phyloP scores from a whole-genome alignment of 1,140 invertebrate species.

The Drosophila jambulina region DNA sequence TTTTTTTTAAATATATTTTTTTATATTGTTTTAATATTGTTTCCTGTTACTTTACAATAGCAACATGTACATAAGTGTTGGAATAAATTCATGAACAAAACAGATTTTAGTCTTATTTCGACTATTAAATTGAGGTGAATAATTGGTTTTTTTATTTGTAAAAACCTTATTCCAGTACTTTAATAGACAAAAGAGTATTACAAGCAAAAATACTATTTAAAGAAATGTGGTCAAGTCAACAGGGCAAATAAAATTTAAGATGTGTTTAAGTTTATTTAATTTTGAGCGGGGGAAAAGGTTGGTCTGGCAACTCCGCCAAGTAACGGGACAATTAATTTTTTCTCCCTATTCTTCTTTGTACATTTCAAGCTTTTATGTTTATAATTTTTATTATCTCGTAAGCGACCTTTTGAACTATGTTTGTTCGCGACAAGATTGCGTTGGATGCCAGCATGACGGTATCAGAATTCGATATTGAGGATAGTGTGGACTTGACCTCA shows the following conservation, averaged over 20 bases:
- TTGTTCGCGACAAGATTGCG: constrained; percentile 44
- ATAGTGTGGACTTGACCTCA: constrained; percentile 23
- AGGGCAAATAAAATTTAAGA: too few relatives aligned
- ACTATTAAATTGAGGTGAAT: background rate
- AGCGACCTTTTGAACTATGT: constrained; percentile 28
- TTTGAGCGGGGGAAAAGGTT: too few relatives aligned
- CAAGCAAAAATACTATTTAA: too few relatives aligned
- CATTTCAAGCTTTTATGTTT: background rate
- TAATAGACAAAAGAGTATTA: too few relatives aligned
- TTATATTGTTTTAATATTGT: too few relatives aligned
- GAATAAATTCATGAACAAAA: background rate
- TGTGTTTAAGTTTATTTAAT: too few relatives aligned
- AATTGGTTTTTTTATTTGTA: background rate
- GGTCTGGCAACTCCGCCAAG: constrained; percentile 7
- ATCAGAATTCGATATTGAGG: constrained; percentile 48
- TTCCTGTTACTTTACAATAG: too few relatives aligned
- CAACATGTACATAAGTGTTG: too few relatives aligned
- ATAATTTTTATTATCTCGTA: background rate
- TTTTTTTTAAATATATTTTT: too few relatives aligned
- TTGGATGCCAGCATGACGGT: constrained; percentile 19
- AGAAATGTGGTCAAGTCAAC: too few relatives aligned
- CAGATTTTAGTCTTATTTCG: background rate
- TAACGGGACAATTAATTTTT: constrained; percentile 6
- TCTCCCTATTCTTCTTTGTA: background rate
- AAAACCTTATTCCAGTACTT: background rate